A percentile compares a stretch with the other conserved stretches of the same genome.
Conservation (phyloP, 2,113 vertebrate species). For the Mesitornis unicolor region DNA sequence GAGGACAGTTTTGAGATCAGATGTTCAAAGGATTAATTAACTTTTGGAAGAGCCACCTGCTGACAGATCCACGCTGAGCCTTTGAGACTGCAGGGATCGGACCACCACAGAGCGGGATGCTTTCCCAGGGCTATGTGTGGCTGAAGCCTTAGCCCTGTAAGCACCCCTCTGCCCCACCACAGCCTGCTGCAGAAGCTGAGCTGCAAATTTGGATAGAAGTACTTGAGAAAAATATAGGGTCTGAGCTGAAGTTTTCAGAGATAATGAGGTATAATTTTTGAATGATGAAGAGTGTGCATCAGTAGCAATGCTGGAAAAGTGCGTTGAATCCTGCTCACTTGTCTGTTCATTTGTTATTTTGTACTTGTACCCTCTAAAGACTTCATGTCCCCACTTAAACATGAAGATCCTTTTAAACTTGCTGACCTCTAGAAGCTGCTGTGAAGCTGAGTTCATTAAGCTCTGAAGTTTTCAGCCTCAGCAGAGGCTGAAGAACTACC, state of each 20-base stretch:
- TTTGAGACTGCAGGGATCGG: not conserved
- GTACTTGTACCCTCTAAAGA: not conserved
- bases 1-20: not conserved
- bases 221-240: not conserved
- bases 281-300: not conserved
- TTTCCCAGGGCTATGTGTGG: not conserved
- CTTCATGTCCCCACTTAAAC: not conserved
- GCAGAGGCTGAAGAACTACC: not conserved
- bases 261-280: not conserved
- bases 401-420: not conserved
- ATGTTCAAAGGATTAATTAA: slow-evolving; percentile 4
- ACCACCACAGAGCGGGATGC: rapidly evolving
- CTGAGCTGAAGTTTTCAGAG: not conserved
- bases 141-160: not conserved
- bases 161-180: not conserved
- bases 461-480: not conserved
- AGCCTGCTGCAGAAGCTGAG: not conserved
- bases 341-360: not conserved
- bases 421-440: not conserved
- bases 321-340: not conserved
- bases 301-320: not conserved
- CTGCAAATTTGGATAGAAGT: not conserved
- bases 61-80: not conserved
- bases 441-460: not conserved
- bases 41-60: not conserved